Base-by-base conservation (phyloP, 2,797 vertebrate genomes). In the Avahi laniger region DNA sequence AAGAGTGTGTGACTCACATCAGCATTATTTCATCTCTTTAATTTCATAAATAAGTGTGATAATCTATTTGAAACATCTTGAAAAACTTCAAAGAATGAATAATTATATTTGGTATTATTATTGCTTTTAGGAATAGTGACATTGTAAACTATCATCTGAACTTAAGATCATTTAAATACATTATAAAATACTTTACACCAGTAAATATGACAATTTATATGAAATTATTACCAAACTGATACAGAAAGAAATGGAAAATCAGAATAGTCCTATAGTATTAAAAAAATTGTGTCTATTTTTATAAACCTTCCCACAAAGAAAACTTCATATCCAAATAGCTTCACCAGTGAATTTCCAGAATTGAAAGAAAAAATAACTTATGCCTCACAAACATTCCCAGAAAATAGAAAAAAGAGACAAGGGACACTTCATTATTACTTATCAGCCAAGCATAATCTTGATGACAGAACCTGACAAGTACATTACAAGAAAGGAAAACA, bases 131-230 rank as follows among this genome's bases (percentile, higher is more conserved):
- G 22, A 93, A 67, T 81, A 61, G 28, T 94, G 76, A 10, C 35
- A 89, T 24, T 89, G 30, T 95, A 89, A 93, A 93, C 24, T 85
- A 61, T 91, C 46, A 75, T 13, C 2, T 72, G 48, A 75, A 78
- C 91, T 72, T 94, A 65, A 95, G 30, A 67, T 88, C 17, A 75
- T 63, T 92, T 73, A 7, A 73, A 61, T 28, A 93, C 57, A 79
- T 54, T 76, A 90, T 72, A 65, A 96, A 92, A 94, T 15, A 88
- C 6, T 90, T 96, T 88, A 87, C 84, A 13, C 35, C 54, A 83
- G 24, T 50, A 97, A 92, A 78, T 80, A 69, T 70, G 41, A 78
- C n/a, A 72, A 87, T 79, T 92, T 85, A 65, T 38, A 30, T 90
- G 48, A 94, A 80, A 67, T 92, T 83, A 50, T 88, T 76, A 41